Base-by-base conservation (phyloP, 2,888 invertebrate genomes). In the Coleophora deauratella region DNA sequence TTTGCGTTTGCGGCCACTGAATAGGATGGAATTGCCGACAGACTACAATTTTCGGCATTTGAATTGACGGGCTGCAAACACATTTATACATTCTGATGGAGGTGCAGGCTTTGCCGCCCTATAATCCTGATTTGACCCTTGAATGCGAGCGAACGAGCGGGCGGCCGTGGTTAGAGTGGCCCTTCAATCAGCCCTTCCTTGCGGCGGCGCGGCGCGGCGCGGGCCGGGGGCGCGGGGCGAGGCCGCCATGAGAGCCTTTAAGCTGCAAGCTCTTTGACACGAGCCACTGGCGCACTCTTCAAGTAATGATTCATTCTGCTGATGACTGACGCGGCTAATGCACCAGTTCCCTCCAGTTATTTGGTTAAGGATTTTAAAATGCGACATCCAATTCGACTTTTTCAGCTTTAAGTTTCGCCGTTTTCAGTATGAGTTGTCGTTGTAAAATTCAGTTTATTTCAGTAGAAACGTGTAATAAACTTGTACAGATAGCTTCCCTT, bases 291-390 rank as follows among this genome's bases (percentile, higher is more conserved):
- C 79, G 80, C 71, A 76, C 84, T 82, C 84, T 84, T 84, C 82
- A 85, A 84, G 81, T 85, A 85, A 85, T 84, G 84, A 84, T 84
- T 82, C 82, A 84, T 82, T 84, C 82, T 81, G 70, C 78, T 81
- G 84, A 81, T 81, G 81, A 82, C 73, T 81, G 79, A 79, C 80
- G 74, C 78, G 64, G 81, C 82, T 84, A 84, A 82, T 84, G 73
- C 80, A 69, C 52, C 75, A 63, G 68, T 66, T 72, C 63, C 66
- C 62, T 55, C 61, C 52, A 60, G 54, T 66, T 72, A 71, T 80
- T 78, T 73, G 68, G 66, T 66, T 73, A 73, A 63, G 65, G 66
- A 75, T 78, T 74, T 70, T 4, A 68, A 54, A 58, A 62, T 66
- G 55, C 60, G 51, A 50, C 56, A 68, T 67, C 66, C 59, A 46